Evolutionary conservation across 2,113 vertebrate genomes (phyloP), one percentile per base, ranked within the genome.

Genomic region (Boulengeromyrus knoepffleri): DNA sequence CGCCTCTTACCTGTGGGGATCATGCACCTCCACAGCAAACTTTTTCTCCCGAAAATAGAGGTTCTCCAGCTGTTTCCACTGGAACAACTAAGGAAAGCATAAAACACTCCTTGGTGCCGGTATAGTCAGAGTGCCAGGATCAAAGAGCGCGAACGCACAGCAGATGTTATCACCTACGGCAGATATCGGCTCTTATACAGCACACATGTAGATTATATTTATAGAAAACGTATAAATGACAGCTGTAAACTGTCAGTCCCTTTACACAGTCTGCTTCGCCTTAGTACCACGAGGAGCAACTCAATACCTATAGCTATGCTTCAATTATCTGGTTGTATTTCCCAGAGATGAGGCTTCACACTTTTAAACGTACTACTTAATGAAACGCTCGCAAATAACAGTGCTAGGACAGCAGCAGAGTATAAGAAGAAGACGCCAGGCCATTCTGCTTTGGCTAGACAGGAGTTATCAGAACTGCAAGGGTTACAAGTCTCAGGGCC

Each of bases 1-100:
- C 0, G n/a, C 39, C 50, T 90, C 96, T 98, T 87, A 99, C 99
- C 98, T 99, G 92, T 97, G 96, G 0, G 98, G 97, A 93, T 99
- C 97, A 1, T 99, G 98, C 21, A 99, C 98, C 94, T 99, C 98
- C 88, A 99, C 98, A 2, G 98, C 97, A 95, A 99, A 99, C 49
- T 99, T 99, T 95, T 99, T 99, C 93, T 99, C 98, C 58, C 98
- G 97, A 93, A 99, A 99, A 94, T 99, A 99, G 91, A 99, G 95
- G 90, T 99, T 99, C 96, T 99, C 98, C 92, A 99, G 95, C 94
- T 99, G 98, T 90, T 99, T 99, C 98, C 98, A 99, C 92, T 98
- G 97, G 95, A 98, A 99, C 93, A 99, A 94, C 99, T 99, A 93
- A 1, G 90, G 92, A 85, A 91, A 90, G 85, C 50, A 92, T 24